Conservation (phyloP, 2,888 invertebrate species). For the Pasiphila rectangulata region DNA sequence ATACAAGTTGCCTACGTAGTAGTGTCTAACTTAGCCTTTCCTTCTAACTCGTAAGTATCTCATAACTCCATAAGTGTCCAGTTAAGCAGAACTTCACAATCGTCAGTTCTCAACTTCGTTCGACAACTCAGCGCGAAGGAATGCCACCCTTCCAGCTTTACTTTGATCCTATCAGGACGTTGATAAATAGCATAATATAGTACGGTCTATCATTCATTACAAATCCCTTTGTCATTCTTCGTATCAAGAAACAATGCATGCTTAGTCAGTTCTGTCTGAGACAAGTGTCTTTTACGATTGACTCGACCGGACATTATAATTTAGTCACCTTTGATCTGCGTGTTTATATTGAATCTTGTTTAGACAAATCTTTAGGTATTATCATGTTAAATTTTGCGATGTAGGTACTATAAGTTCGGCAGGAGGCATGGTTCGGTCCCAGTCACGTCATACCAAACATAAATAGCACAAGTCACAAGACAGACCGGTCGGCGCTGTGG, state of each 20-base stretch:
- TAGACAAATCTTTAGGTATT: neutral
- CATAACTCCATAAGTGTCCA: conserved; percentile 44
- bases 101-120: conserved; percentile 9
- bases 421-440: conserved; percentile 12
- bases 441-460: conserved; percentile 50
- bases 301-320: conserved; percentile 4
- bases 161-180: conserved; percentile 26
- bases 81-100: too few species aligned
- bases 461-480: conserved; percentile 74
- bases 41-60: conserved; percentile 23
- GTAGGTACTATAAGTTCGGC: conserved; percentile 4
- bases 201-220: conserved; percentile 14
- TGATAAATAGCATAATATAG: conserved; percentile 10
- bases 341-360: neutral
- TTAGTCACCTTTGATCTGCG: conserved; percentile 10
- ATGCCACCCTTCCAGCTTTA: conserved; percentile 42
- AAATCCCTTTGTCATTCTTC: conserved; percentile 18
- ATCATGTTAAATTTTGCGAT: neutral
- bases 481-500: conserved; percentile 59
- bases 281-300: conserved; percentile 13
- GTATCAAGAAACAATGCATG: conserved; percentile 11
- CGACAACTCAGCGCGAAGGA: conserved; percentile 42
- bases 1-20: conserved; percentile 2
- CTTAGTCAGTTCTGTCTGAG: conserved; percentile 13
- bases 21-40: too few species aligned